Conservation (phyloP, 2,113 vertebrate species). For the Corvus hawaiiensis region DNA sequence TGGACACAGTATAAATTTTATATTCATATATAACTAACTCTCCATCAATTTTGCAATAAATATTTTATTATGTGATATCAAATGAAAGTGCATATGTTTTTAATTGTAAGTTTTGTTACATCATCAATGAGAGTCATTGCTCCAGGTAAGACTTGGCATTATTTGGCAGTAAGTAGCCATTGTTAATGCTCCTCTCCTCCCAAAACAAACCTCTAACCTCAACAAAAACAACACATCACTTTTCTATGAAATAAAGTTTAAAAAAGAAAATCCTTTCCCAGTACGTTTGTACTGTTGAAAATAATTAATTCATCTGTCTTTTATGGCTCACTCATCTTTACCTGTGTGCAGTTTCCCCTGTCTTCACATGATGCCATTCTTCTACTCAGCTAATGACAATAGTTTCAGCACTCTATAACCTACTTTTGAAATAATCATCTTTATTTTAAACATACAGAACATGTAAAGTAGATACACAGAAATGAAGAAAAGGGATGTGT, state of each 20-base stretch:
- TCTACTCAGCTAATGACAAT: background rate
- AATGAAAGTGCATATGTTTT: background rate
- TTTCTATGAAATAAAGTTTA: background rate
- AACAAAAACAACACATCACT: background rate
- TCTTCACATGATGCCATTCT: background rate
- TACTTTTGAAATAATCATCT: constrained; percentile 8
- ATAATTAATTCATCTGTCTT: background rate
- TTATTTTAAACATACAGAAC: background rate
- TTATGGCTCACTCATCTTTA: background rate
- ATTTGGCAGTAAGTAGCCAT: background rate
- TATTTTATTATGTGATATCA: background rate
- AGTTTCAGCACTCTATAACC: background rate
- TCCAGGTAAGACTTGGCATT: background rate
- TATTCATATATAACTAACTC: background rate
- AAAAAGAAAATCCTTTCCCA: background rate
- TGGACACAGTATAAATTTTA: background rate
- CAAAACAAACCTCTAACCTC: background rate
- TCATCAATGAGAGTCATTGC: background rate
- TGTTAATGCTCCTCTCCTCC: background rate
- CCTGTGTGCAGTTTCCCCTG: background rate
- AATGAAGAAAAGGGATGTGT: background rate
- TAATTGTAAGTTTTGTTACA: background rate
- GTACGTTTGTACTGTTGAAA: background rate
- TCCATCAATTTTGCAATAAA: background rate
- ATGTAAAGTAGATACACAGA: background rate